Evolutionary conservation across 2,888 invertebrate genomes (phyloP).

Genomic region (Cantharis rufa): DNA sequence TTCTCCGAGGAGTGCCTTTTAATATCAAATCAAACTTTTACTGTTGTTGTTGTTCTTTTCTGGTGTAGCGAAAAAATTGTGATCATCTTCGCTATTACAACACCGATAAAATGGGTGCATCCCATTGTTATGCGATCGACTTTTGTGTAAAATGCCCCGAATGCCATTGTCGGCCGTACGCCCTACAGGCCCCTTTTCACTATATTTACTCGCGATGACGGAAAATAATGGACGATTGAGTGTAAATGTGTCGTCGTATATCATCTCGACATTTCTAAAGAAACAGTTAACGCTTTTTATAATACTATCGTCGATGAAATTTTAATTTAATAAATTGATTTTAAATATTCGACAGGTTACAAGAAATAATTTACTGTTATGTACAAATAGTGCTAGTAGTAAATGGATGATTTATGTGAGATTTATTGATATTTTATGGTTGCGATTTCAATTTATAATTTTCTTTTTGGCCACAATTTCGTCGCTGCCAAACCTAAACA

Average conservation of each 20-base stretch:
- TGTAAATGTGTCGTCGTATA: background rate
- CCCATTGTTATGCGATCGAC: background rate
- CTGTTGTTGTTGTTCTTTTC: slow-evolving; percentile 3
- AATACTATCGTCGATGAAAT: background rate
- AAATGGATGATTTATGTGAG: background rate
- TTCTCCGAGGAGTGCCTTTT: slow-evolving; percentile 28
- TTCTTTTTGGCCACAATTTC: background rate
- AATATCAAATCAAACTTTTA: slow-evolving; percentile 23
- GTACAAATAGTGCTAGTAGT: background rate
- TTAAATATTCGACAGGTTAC: background rate
- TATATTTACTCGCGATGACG: background rate
- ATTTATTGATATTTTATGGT: background rate
- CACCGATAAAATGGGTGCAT: background rate
- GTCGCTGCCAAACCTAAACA: background rate
- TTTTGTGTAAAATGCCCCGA: background rate
- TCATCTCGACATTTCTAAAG: background rate
- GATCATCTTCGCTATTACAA: background rate
- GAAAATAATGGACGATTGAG: background rate
- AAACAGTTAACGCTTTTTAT: background rate
- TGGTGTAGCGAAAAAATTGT: slow-evolving; percentile 2
- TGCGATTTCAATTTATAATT: background rate
- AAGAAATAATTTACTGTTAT: background rate
- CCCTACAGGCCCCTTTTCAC: background rate
- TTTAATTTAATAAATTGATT: background rate
- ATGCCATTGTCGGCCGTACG: background rate